Evolutionary conservation across 2,113 vertebrate genomes (phyloP).

Genomic region (Phylloscopus trochiloides): DNA sequence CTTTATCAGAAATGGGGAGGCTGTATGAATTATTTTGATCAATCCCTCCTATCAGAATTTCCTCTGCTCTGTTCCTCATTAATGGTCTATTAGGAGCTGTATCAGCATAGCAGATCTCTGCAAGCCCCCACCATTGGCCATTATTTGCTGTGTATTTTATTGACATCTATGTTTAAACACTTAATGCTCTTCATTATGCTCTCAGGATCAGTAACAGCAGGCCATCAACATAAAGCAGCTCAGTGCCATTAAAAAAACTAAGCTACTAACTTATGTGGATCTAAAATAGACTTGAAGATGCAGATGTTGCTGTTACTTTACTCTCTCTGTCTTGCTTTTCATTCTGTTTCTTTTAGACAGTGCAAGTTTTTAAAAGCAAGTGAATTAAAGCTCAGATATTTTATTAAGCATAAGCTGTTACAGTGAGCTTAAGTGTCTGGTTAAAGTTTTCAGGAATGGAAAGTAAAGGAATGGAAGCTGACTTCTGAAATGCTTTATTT

Average conservation of each 20-base stretch:
- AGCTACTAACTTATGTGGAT: background rate
- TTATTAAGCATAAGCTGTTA: background rate
- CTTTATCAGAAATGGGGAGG: background rate
- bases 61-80: background rate
- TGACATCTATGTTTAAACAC: slow-evolving; percentile 50
- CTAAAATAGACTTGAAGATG: background rate
- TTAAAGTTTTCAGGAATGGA: background rate
- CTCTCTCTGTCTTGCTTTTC: background rate
- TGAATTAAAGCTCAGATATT: background rate
- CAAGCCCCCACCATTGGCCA: background rate
- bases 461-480: background rate
- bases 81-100: background rate
- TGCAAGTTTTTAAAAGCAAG: background rate
- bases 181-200: slow-evolving; percentile 45
- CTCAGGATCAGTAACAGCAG: slow-evolving; percentile 42
- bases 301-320: background rate
- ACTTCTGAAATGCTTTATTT: background rate
- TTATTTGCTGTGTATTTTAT: slow-evolving; percentile 34
- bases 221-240: slow-evolving; percentile 24
- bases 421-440: background rate
- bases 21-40: slow-evolving; percentile 1
- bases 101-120: slow-evolving; percentile 1
- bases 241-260: slow-evolving; percentile 39
- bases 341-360: background rate
- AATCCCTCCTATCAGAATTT: background rate